Conservation (phyloP, 2,797 vertebrate species). For the Arctocebus calabarensis region DNA sequence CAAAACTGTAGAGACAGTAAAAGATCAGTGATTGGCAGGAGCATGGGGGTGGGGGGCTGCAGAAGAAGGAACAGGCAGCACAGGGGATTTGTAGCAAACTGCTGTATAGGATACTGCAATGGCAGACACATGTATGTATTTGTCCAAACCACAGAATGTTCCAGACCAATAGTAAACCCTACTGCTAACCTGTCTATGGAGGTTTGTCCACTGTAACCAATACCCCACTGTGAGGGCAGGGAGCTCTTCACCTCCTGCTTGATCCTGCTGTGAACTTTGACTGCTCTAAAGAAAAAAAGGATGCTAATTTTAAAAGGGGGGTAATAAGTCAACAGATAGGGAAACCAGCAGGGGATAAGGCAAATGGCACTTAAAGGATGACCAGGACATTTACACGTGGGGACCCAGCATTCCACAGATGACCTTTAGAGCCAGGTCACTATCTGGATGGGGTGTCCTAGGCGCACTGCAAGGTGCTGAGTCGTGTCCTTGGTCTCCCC, state of each 20-base stretch:
- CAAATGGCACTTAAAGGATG: not conserved
- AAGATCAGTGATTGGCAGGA: not conserved
- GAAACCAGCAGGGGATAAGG: not conserved
- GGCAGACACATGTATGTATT: fast-evolving
- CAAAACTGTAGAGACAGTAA: not conserved
- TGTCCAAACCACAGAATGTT: too few relatives aligned
- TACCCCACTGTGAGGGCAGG: not conserved
- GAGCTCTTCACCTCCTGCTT: not conserved
- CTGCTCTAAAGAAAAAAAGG: not conserved
- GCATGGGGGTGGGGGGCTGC: too few relatives aligned
- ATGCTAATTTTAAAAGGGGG: not conserved
- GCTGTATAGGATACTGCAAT: fast-evolving
- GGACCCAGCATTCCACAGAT: not conserved
- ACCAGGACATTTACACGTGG: fast-evolving
- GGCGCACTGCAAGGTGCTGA: not conserved
- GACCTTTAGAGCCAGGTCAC: fast-evolving
- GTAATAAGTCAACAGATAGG: not conserved
- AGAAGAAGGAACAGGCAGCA: too few relatives aligned
- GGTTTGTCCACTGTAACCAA: fast-evolving
- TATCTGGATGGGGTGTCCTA: not conserved
- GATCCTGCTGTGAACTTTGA: not conserved
- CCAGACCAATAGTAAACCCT: not conserved
- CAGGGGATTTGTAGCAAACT: not conserved
- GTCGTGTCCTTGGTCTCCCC: not conserved
- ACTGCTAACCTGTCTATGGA: fast-evolving